A percentile compares a stretch with the other conserved stretches of the same genome.
Evolutionary conservation across 2,113 vertebrate species (phyloP).

Genomic region (Ia io): DNA sequence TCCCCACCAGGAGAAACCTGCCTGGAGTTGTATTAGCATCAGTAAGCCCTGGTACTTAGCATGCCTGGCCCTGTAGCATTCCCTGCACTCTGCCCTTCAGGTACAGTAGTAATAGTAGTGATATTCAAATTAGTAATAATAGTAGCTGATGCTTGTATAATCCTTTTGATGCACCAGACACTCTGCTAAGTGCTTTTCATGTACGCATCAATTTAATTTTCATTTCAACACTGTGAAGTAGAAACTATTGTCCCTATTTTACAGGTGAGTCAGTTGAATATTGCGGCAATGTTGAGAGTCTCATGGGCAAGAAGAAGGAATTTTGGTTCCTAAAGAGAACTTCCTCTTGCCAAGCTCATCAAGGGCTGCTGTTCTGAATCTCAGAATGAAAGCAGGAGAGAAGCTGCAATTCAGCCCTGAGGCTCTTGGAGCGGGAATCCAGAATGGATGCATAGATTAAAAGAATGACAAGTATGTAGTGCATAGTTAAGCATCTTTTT

Average conservation of each 20-base stretch:
- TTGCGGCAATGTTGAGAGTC: not conserved
- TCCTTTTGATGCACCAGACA: not conserved
- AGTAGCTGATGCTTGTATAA: not conserved
- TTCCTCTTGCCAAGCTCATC: not conserved
- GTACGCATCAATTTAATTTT: not conserved
- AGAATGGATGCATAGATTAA: not conserved
- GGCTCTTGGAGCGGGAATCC: not conserved
- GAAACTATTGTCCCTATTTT: not conserved
- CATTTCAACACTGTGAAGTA: not conserved
- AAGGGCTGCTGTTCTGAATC: not conserved
- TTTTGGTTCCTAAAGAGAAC: not conserved
- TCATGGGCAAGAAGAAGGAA: not conserved
- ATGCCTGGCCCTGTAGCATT: not conserved
- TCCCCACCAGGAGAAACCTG: not conserved
- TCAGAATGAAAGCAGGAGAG: not conserved
- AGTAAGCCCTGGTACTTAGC: not conserved
- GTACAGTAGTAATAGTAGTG: accelerated
- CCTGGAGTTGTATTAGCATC: not conserved
- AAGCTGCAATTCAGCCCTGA: not conserved
- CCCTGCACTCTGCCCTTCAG: too few species aligned
- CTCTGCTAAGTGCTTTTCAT: not conserved
- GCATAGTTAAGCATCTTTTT: not conserved
- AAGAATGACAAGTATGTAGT: not conserved
- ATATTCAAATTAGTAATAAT: not conserved
- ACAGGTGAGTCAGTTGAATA: not conserved